Evolutionary conservation across 2,888 invertebrate genomes (phyloP).

Genomic region (Heliconius charithonia): DNA sequence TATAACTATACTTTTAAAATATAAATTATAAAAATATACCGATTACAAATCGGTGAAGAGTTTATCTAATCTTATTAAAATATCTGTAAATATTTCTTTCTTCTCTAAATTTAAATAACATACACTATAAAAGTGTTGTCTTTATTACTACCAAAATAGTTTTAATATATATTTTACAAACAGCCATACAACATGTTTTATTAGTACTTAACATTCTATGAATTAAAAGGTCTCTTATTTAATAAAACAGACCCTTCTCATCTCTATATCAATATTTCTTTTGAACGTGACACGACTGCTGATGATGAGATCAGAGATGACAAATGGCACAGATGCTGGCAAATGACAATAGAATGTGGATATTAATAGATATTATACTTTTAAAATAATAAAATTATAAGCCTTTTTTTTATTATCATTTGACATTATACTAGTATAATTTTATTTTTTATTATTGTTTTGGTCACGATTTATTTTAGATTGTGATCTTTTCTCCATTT

Average conservation of each 20-base stretch:
- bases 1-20: no score
- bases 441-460: not conserved
- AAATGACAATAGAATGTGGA: conserved; percentile 17
- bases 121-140: no score
- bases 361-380: conserved; percentile 1
- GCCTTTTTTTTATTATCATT: not conserved
- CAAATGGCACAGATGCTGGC: conserved; percentile 30
- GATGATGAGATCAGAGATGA: conserved; percentile 31
- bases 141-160: no score
- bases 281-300: conserved; percentile 9
- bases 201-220: not conserved
- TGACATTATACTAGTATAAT: no score
- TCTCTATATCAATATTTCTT: not conserved
- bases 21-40: no score
- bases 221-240: not conserved
- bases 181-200: not conserved
- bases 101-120: no score
- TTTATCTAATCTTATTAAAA: no score
- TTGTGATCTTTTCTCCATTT: no score
- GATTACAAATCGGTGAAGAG: no score
- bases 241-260: not conserved
- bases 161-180: not conserved
- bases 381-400: conserved; percentile 4
- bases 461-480: not conserved
- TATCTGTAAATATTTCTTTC: no score